phyloP scores from a whole-genome alignment of 2,888 invertebrate genomes.

The Acanthoscelides obtectus region DNA sequence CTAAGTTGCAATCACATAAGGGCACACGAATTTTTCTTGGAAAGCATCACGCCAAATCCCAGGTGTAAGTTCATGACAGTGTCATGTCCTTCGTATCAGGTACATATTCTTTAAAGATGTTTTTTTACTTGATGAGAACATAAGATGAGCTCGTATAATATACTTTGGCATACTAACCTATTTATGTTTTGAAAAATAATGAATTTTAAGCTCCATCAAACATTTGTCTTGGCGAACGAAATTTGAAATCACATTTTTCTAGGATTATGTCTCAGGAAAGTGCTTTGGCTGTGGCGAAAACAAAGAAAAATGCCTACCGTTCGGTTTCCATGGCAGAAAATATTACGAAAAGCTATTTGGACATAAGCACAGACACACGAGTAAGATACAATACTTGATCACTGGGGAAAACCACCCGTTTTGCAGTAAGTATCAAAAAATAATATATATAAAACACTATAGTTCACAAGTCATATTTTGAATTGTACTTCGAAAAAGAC shows the following conservation, averaged over 20 bases:
- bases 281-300: conserved; percentile 66
- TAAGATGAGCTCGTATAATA: too few relatives aligned
- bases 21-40: conserved; percentile 77
- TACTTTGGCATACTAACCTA: too few relatives aligned
- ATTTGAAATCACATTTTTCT: too few relatives aligned
- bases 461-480: too few relatives aligned
- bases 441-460: too few relatives aligned
- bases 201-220: too few relatives aligned
- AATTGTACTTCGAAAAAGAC: too few relatives aligned
- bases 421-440: conserved; percentile 69
- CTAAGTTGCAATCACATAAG: conserved; percentile 86
- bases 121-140: too few relatives aligned
- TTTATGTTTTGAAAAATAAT: too few relatives aligned
- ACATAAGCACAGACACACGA: conserved; percentile 17
- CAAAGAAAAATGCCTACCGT: conserved; percentile 63
- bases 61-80: conserved; percentile 74
- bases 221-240: too few relatives aligned
- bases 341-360: conserved; percentile 47
- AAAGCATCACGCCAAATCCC: conserved; percentile 72
- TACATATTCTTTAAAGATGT: conserved; percentile 35
- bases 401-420: conserved; percentile 67
- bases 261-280: conserved; percentile 64
- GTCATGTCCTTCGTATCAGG: conserved; percentile 74
- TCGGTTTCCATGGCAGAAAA: conserved; percentile 60
- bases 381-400: conserved; percentile 63